Percentiles rank a stretch among this genome's conserved stretches.
Evolutionary conservation across 2,797 vertebrate genomes (phyloP).

Genomic region (Catharus ustulatus): DNA sequence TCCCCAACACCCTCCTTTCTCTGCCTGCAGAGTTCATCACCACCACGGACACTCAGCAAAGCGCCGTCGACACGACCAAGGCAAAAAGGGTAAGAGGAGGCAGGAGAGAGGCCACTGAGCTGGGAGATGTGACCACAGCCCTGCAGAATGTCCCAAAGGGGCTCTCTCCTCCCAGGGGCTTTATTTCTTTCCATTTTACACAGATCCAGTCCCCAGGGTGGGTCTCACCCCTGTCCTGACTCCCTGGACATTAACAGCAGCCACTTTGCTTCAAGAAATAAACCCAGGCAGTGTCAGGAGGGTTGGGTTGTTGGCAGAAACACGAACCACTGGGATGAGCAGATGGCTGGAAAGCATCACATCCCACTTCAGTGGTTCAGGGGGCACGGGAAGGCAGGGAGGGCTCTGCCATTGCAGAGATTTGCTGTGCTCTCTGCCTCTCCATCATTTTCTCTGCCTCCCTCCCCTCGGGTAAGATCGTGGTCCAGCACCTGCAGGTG

Average conservation of each 20-base stretch:
- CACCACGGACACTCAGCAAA: accelerated
- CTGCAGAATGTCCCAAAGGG: neutral
- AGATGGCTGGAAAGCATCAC: neutral
- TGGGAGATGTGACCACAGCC: accelerated
- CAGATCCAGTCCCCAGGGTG: accelerated
- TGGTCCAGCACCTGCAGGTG: neutral
- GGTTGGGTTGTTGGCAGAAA: neutral
- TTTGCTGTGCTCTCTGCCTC: neutral
- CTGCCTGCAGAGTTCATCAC: constrained; percentile 46
- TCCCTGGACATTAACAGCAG: neutral
- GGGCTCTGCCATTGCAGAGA: neutral
- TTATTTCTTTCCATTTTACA: neutral
- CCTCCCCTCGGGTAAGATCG: neutral
- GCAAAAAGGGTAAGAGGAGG: constrained; percentile 72
- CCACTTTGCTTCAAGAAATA: accelerated
- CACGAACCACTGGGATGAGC: neutral
- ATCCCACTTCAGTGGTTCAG: neutral
- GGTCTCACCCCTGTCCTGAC: neutral
- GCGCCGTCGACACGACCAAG: neutral
- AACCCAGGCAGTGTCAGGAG: accelerated
- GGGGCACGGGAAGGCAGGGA: neutral
- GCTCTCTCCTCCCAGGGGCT: neutral
- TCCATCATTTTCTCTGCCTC: neutral
- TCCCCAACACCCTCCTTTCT: neutral
- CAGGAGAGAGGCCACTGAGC: neutral